A percentile compares a stretch with the other conserved stretches of the same genome.
These are phyloP conservation scores for Cantharis rufa DNA, from an alignment of 2,888 invertebrate species.

Conservation along the genomic window DNA sequence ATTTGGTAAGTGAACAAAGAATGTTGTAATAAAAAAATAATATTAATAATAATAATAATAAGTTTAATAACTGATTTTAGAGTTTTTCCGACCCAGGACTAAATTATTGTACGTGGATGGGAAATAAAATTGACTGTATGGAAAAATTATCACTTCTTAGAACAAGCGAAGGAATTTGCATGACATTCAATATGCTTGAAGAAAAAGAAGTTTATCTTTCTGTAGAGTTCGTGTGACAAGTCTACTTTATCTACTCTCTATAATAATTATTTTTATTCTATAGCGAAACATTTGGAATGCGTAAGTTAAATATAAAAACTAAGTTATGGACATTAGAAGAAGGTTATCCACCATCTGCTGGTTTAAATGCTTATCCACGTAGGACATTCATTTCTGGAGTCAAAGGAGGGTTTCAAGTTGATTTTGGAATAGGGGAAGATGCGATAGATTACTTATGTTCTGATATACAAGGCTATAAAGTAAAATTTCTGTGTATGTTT, in stretches of 20 bases:
- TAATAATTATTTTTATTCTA: not conserved
- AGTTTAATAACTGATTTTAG: not conserved
- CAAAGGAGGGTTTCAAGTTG: slow-evolving; percentile 1
- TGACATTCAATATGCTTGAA: slow-evolving; percentile 5
- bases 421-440: not conserved
- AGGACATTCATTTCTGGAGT: slow-evolving; percentile 5
- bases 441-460: slow-evolving; percentile 7
- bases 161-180: not conserved
- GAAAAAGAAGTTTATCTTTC: not conserved
- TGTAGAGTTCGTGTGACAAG: not conserved
- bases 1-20: not conserved
- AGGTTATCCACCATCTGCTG: not conserved
- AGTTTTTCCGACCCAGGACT: not conserved
- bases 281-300: not conserved
- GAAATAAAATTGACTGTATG: not conserved
- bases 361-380: slow-evolving; percentile 1
- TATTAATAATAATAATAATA: too few relatives aligned
- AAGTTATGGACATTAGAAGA: slow-evolving; percentile 6
- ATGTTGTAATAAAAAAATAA: too few relatives aligned
- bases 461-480: slow-evolving; percentile 15
- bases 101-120: slow-evolving; percentile 4
- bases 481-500: not conserved
- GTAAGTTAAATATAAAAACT: not conserved
- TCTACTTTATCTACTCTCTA: not conserved
- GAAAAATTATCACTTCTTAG: not conserved